Evolutionary conservation across 2,888 invertebrate genomes (phyloP), one percentile per base, ranked within the genome.

Genomic region (Melanotus villosus): DNA sequence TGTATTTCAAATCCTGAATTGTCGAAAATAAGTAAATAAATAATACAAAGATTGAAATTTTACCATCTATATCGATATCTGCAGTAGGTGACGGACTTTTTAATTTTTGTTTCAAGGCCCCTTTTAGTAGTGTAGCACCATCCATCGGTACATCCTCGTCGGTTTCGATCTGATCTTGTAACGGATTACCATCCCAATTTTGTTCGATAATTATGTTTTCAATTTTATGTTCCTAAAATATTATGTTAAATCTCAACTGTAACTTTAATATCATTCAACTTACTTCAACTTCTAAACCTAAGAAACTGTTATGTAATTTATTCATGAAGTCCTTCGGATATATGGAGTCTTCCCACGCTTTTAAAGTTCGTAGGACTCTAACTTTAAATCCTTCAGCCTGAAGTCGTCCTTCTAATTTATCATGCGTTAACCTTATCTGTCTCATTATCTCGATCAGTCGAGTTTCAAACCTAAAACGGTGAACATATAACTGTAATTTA

Each of bases 291-390:
- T 81, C 87, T 36, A 95, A 86, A 2, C 99, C 99, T 1, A 98
- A 87, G 84, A 99, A 99, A 9, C 94, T 89, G 80, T 96, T 95
- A 83, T 97, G 96, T 69, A 98, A 86, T 80, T 91, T 92, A 71
- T 93, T 90, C 71, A 99, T 88, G 84, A 94, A 95, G 75, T 98
- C 97, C 66, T 94, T 93, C 0, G 98, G 95, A 86, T 99, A 99
- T 70, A 99, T 92, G 92, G 97, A 97, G 82, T 99, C 99, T 84
- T 98, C 98, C 98, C 99, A 99, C 1, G 98, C 96, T 80, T 95
- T 91, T 82, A 99, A 91, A 77, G 96, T 93, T 79, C 93, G 90
- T 82, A 96, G 91, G 30, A 98, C 94, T 47, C 98, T 87, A 66
- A 93, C 91, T 81, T 97, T 96, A 85, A 98, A 97, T 32, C 97